Percentiles rank a stretch among this genome's conserved stretches.
Conservation (phyloP, 1,140 invertebrate species). For the Uloborus diversus region DNA sequence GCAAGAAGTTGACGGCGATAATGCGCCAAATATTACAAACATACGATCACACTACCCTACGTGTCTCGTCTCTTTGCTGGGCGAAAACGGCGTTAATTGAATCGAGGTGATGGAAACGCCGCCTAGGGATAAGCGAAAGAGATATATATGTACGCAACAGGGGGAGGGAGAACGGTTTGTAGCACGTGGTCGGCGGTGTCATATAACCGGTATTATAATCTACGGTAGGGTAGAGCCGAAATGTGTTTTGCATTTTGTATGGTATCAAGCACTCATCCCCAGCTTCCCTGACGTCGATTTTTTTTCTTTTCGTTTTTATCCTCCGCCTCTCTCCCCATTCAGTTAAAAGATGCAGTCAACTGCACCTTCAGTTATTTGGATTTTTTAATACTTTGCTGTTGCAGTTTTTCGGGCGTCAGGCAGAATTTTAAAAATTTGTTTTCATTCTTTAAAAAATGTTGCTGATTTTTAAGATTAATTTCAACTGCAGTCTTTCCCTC, state of each 20-base stretch:
- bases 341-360: too few relatives aligned
- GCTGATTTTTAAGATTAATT: too few relatives aligned
- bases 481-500: too few relatives aligned
- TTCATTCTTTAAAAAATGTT: too few relatives aligned
- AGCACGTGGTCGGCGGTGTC: constrained; percentile 28
- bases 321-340: neutral
- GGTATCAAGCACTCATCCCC: constrained; percentile 28
- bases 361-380: too few relatives aligned
- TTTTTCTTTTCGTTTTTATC: neutral
- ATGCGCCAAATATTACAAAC: too few relatives aligned
- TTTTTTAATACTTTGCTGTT: too few relatives aligned
- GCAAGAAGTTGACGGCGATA: too few relatives aligned
- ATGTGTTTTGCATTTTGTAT: constrained; percentile 49
- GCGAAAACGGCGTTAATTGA: constrained; percentile 10
- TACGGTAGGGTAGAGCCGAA: constrained; percentile 13
- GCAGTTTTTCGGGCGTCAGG: too few relatives aligned
- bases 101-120: constrained; percentile 11
- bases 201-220: constrained; percentile 42
- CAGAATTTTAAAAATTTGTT: too few relatives aligned
- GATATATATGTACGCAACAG: neutral
- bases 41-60: too few relatives aligned
- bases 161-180: neutral
- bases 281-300: neutral
- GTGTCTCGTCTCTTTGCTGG: too few relatives aligned
- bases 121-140: neutral